These are phyloP conservation scores for Congeria kusceri DNA, from an alignment of 2,888 invertebrate species.

Conservation along the genomic window DNA sequence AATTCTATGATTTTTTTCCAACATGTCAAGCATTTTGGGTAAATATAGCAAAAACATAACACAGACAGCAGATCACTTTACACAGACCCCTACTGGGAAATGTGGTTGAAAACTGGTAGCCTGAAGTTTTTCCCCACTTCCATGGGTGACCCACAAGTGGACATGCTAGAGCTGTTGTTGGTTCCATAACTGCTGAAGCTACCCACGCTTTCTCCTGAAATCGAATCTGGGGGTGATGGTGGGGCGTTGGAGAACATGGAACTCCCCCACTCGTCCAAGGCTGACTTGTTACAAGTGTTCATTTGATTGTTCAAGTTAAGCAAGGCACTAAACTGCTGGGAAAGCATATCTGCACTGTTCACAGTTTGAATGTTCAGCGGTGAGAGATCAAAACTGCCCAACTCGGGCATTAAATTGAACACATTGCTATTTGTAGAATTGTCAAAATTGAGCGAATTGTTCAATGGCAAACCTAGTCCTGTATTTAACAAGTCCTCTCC, in stretches of 20 bases:
- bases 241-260: conserved; percentile 54
- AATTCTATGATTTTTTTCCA: not conserved
- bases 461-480: conserved; percentile 43
- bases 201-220: conserved; percentile 75
- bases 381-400: conserved; percentile 51
- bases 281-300: conserved; percentile 61
- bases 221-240: conserved; percentile 75
- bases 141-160: conserved; percentile 72
- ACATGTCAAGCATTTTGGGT: not conserved
- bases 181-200: conserved; percentile 64
- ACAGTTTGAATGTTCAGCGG: conserved; percentile 72
- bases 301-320: conserved; percentile 68
- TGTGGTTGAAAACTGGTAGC: conserved; percentile 77
- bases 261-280: conserved; percentile 64
- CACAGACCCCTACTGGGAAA: conserved; percentile 64
- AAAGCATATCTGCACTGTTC: conserved; percentile 64
- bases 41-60: not conserved
- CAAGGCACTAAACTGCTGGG: conserved; percentile 68
- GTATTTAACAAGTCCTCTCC: conserved; percentile 64
- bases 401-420: conserved; percentile 47
- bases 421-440: conserved; percentile 60
- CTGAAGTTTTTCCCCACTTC: conserved; percentile 75
- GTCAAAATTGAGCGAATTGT: conserved; percentile 60
- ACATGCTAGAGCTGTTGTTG: conserved; percentile 40
- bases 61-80: conserved; percentile 16